Evolutionary conservation across 2,888 invertebrate species (phyloP).

Genomic region (Mesorhabditis spiculigera): DNA sequence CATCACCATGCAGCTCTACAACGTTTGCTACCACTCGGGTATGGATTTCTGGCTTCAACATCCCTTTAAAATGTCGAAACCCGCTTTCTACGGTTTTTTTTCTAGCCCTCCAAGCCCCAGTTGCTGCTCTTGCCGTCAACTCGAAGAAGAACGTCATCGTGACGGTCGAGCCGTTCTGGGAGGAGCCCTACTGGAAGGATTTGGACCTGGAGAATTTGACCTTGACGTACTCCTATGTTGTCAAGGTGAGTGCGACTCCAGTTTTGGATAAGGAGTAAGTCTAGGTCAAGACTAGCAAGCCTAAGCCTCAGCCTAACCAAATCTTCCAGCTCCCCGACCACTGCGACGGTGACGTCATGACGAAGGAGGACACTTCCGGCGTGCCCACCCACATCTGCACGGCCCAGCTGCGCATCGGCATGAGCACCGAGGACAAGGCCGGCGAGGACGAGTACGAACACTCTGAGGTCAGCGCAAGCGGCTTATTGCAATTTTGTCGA

Average conservation of each 20-base stretch:
- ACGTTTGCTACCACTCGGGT: slow-evolving; percentile 31
- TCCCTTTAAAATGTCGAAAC: not conserved
- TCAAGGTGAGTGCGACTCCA: slow-evolving; percentile 26
- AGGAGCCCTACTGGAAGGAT: slow-evolving; percentile 50
- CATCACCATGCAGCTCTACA: slow-evolving; percentile 33
- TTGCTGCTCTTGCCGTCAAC: slow-evolving; percentile 41
- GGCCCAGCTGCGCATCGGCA: slow-evolving; percentile 9
- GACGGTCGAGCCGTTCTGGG: slow-evolving; percentile 55
- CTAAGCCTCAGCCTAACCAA: not conserved
- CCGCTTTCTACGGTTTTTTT: too few relatives aligned
- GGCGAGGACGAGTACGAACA: slow-evolving; percentile 32
- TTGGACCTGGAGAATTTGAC: slow-evolving; percentile 43
- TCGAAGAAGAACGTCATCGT: slow-evolving; percentile 42
- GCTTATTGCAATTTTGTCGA: slow-evolving; percentile 1
- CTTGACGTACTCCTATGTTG: slow-evolving; percentile 46
- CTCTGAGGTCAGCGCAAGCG: slow-evolving; percentile 24
- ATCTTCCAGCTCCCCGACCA: slow-evolving; percentile 40
- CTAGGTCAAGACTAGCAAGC: too few relatives aligned
- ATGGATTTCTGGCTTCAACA: too few relatives aligned
- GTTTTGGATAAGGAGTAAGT: too few relatives aligned
- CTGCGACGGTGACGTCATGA: slow-evolving; percentile 39
- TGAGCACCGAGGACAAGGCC: slow-evolving; percentile 12
- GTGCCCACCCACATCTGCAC: slow-evolving; percentile 12
- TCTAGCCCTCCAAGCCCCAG: slow-evolving; percentile 51
- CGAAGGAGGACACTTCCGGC: slow-evolving; percentile 9